A percentile compares a stretch with the other conserved stretches of the same genome.
phyloP scores from a whole-genome alignment of 2,113 vertebrate genomes.

The Cavia aperea region DNA sequence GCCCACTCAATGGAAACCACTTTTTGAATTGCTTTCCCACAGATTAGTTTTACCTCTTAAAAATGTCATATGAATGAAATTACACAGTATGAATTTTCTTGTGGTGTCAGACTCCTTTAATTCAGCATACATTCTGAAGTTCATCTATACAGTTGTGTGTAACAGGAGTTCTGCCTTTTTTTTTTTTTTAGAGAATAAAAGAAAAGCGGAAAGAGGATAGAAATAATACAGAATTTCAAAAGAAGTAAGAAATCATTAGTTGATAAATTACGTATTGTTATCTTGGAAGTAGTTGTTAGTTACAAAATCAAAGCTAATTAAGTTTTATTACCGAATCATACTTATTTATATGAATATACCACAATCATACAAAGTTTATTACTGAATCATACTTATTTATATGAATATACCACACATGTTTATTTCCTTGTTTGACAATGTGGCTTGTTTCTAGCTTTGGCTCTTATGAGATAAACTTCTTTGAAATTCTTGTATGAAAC shows the following conservation, averaged over 20 bases:
- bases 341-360: background rate
- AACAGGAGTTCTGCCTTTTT: background rate
- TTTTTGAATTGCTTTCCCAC: background rate
- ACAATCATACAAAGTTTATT: background rate
- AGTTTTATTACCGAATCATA: background rate
- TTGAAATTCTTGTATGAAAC: background rate
- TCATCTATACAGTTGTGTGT: background rate
- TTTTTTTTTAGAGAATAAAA: too few relatives aligned
- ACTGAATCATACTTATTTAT: background rate
- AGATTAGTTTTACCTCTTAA: background rate
- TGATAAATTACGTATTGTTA: too few relatives aligned
- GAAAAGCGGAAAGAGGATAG: too few relatives aligned
- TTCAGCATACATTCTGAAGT: background rate
- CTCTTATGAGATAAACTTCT: background rate
- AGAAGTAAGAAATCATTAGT: too few relatives aligned
- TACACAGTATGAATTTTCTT: background rate
- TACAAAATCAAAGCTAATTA: too few relatives aligned
- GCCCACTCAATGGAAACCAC: background rate
- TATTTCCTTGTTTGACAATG: constrained; percentile 13
- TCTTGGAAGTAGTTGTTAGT: too few relatives aligned
- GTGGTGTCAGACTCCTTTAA: background rate
- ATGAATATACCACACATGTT: background rate
- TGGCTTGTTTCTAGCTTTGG: background rate
- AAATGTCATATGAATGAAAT: background rate
- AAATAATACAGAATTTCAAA: too few relatives aligned